Evolutionary conservation across 2,888 invertebrate species (phyloP).

Genomic region (Hololepta plana): DNA sequence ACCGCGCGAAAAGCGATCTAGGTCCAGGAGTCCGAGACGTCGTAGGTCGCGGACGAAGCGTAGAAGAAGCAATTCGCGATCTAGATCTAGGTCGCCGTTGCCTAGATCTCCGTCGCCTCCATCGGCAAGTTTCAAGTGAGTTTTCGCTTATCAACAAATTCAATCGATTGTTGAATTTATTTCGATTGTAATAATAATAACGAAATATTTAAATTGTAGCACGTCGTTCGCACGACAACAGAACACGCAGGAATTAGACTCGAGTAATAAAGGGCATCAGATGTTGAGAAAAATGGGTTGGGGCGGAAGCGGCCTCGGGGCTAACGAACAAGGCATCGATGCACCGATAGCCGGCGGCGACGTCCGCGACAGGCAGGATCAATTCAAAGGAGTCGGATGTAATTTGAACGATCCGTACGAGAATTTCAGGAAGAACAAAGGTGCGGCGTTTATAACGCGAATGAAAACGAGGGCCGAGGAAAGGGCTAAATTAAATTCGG

Average conservation of each 20-base stretch:
- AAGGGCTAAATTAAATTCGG: too few species aligned
- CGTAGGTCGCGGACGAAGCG: conserved; percentile 25
- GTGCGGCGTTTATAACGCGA: conserved; percentile 82
- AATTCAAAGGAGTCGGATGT: conserved; percentile 89
- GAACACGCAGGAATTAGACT: conserved; percentile 50
- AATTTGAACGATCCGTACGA: conserved; percentile 91
- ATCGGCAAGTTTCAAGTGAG: too few species aligned
- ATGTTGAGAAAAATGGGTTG: conserved; percentile 97
- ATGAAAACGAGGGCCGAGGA: conserved; percentile 85
- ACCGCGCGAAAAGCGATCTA: conserved; percentile 27
- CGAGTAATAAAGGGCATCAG: conserved; percentile 92
- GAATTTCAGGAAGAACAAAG: conserved; percentile 91
- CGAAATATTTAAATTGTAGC: not conserved
- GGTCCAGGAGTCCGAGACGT: conserved; percentile 24
- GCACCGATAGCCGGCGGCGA: conserved; percentile 86
- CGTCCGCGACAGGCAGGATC: conserved; percentile 76
- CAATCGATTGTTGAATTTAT: too few species aligned
- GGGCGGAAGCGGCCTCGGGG: conserved; percentile 87
- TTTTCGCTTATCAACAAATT: too few species aligned
- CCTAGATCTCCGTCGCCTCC: conserved; percentile 24
- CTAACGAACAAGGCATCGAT: conserved; percentile 88
- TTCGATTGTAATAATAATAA: too few species aligned
- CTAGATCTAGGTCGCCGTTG: conserved; percentile 29
- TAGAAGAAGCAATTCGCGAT: conserved; percentile 28
- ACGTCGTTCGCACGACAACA: too few species aligned